Evolutionary conservation across 2,797 vertebrate species (phyloP).

Genomic region (Pipistrellus pipistrellus): DNA sequence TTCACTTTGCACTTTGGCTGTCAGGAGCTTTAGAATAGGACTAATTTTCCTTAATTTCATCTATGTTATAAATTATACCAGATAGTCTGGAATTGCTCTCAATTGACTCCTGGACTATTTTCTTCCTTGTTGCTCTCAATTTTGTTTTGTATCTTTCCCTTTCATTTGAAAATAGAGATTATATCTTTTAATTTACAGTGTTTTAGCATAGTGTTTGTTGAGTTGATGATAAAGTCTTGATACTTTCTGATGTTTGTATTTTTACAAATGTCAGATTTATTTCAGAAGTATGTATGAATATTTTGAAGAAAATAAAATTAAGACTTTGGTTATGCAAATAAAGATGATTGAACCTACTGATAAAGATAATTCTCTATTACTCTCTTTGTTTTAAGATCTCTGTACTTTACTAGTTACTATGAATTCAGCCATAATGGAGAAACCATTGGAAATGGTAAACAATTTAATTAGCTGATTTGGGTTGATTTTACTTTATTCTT

Average conservation of each 20-base stretch:
- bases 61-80: slow-evolving; percentile 7
- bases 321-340: slow-evolving; percentile 17
- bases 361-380: slow-evolving; percentile 38
- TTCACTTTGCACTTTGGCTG: slow-evolving; percentile 42
- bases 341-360: slow-evolving; percentile 42
- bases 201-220: slow-evolving; percentile 45
- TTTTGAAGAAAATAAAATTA: slow-evolving; percentile 4
- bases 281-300: slow-evolving; percentile 35
- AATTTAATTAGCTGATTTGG: slow-evolving; percentile 50
- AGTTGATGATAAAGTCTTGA: slow-evolving; percentile 36
- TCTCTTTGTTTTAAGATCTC: slow-evolving; percentile 36
- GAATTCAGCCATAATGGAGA: slow-evolving; percentile 67
- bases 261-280: slow-evolving; percentile 42
- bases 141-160: slow-evolving; percentile 33
- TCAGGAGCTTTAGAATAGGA: background rate
- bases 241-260: slow-evolving; percentile 41
- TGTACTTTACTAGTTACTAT: slow-evolving; percentile 32
- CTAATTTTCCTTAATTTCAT: slow-evolving; percentile 54
- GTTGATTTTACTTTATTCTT: slow-evolving; percentile 54
- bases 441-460: slow-evolving; percentile 53
- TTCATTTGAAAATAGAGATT: background rate
- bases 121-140: slow-evolving; percentile 22
- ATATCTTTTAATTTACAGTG: background rate
- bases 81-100: slow-evolving; percentile 40
- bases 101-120: slow-evolving; percentile 38